A percentile compares a stretch with the other conserved stretches of the same genome.
phyloP scores from a whole-genome alignment of 2,113 vertebrate genomes.

The Gasterosteus aculeatus region DNA sequence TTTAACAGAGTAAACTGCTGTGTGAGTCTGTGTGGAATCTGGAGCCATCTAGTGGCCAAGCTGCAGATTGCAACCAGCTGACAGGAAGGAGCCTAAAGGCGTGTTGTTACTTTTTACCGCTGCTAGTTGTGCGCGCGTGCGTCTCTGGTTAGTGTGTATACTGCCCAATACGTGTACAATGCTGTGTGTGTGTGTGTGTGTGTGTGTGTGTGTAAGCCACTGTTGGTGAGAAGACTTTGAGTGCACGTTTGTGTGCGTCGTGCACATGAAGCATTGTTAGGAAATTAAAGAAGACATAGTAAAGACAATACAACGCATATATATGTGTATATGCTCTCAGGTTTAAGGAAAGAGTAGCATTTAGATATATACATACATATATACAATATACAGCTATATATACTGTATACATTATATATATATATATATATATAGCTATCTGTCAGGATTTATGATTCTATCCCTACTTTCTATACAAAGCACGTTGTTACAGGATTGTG shows the following conservation, averaged over 20 bases:
- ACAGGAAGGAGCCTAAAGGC: background rate
- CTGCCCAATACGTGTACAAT: background rate
- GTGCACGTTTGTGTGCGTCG: slow-evolving; percentile 14
- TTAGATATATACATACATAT: too few relatives aligned
- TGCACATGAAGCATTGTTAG: background rate
- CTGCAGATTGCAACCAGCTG: too few relatives aligned
- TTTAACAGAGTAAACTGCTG: too few relatives aligned
- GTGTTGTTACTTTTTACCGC: slow-evolving; percentile 38
- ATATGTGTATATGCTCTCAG: too few relatives aligned
- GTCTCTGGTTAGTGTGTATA: slow-evolving; percentile 22
- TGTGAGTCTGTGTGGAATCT: too few relatives aligned
- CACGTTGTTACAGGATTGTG: background rate
- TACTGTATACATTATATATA: too few relatives aligned
- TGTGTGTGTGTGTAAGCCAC: slow-evolving; percentile 57
- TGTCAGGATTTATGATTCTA: background rate
- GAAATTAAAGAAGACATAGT: slow-evolving; percentile 27
- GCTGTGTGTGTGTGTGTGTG: slow-evolving; percentile 15
- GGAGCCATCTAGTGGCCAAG: too few relatives aligned
- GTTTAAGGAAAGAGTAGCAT: too few relatives aligned
- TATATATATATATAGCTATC: too few relatives aligned
- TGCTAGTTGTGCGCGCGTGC: slow-evolving; percentile 49
- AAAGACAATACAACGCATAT: background rate
- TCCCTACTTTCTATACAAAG: background rate
- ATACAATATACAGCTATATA: too few relatives aligned
- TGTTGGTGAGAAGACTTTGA: slow-evolving; percentile 64